Evolutionary conservation across 2,797 vertebrate genomes (phyloP).

Genomic region (Enteromius argenteus): DNA sequence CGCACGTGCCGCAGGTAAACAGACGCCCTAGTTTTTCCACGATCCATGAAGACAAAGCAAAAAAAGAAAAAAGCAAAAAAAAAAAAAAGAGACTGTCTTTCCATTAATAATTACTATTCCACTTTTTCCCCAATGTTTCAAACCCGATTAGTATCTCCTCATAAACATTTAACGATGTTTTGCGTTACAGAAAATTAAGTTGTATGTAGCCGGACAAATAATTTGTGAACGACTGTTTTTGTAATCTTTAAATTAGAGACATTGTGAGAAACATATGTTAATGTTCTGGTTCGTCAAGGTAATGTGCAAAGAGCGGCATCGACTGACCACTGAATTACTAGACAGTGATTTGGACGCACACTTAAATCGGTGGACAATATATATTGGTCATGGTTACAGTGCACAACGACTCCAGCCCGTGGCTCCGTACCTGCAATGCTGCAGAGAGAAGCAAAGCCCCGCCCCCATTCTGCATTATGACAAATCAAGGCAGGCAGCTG

Average conservation of each 20-base stretch:
- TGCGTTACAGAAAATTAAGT: not conserved
- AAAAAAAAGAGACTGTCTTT: not conserved
- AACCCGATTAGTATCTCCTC: not conserved
- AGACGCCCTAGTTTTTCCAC: conserved; percentile 73
- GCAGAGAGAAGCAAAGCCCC: conserved; percentile 82
- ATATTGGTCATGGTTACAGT: conserved; percentile 24
- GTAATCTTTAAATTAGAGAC: not conserved
- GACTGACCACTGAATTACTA: not conserved
- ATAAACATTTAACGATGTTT: not conserved
- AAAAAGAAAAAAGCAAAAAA: not conserved
- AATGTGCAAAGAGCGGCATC: not conserved
- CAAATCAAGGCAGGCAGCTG: conserved; percentile 89
- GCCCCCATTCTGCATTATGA: conserved; percentile 91
- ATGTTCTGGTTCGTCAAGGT: not conserved
- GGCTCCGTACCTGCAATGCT: conserved; percentile 89
- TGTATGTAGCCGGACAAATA: not conserved
- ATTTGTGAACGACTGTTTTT: not conserved
- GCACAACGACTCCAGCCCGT: conserved; percentile 73
- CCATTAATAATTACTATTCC: conserved; percentile 12
- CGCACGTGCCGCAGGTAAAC: conserved; percentile 84
- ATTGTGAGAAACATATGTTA: not conserved
- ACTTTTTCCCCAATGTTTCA: conserved; percentile 10
- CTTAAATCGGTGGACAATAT: not conserved
- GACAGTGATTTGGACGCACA: not conserved
- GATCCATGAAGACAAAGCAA: conserved; percentile 56